phyloP scores from a whole-genome alignment of 2,113 vertebrate genomes.

The Lepus europaeus region DNA sequence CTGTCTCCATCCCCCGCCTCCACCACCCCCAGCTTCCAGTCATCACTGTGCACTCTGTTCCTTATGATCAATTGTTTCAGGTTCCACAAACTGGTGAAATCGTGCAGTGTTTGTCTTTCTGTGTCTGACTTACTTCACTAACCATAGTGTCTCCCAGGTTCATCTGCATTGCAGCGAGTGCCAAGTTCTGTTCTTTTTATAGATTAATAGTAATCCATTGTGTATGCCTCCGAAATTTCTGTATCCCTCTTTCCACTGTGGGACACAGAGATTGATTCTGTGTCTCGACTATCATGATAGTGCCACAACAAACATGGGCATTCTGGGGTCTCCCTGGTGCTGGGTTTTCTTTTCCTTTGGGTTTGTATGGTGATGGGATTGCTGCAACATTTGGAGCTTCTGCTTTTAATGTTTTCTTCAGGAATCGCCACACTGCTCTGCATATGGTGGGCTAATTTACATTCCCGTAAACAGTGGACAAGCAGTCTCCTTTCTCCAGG shows the following conservation, averaged over 20 bases:
- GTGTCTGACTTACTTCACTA: background rate
- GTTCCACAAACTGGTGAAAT: background rate
- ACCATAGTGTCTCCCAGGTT: background rate
- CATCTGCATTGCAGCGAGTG: background rate
- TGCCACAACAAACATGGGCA: background rate
- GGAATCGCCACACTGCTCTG: too few relatives aligned
- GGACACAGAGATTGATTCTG: background rate
- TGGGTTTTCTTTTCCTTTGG: background rate
- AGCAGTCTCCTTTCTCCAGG: too few relatives aligned
- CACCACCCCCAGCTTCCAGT: too few relatives aligned
- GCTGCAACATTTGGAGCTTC: background rate
- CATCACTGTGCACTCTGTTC: background rate
- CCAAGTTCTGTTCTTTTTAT: background rate
- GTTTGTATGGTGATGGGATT: background rate
- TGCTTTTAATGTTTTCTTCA: background rate
- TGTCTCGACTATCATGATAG: background rate
- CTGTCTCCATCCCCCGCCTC: background rate
- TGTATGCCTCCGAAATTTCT: too few relatives aligned
- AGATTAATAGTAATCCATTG: too few relatives aligned
- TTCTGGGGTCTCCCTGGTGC: background rate
- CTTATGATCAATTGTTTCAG: too few relatives aligned
- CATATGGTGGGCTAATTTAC: background rate
- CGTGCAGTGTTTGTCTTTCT: background rate
- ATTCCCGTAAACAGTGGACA: too few relatives aligned
- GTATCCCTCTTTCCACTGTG: background rate